phyloP scores from a whole-genome alignment of 1,140 invertebrate species.

The Rhizoglyphus robini region DNA sequence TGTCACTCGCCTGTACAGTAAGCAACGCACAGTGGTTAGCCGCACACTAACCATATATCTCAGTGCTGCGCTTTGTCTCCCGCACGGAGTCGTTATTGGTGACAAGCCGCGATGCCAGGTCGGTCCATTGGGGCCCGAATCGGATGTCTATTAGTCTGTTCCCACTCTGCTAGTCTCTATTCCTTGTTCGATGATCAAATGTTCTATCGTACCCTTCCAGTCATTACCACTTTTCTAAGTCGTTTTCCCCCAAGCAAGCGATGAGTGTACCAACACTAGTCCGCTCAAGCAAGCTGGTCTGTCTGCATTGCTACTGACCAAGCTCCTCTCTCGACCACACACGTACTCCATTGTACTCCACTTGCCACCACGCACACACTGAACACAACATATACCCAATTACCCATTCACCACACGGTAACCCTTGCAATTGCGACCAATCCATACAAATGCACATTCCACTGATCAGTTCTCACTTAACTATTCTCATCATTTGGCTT shows the following conservation, averaged over 20 bases:
- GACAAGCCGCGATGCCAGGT: too few species aligned
- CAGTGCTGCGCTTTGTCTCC: too few species aligned
- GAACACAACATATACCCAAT: not conserved
- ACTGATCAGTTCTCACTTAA: not conserved
- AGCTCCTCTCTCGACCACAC: not conserved
- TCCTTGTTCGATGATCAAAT: slow-evolving; percentile 5
- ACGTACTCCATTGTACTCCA: not conserved
- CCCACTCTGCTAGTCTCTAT: too few species aligned
- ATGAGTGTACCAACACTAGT: slow-evolving; percentile 17
- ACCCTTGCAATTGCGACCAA: not conserved
- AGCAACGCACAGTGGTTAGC: too few species aligned
- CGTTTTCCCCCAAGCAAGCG: not conserved
- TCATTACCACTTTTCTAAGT: slow-evolving; percentile 11
- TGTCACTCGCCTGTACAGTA: too few species aligned
- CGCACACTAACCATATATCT: too few species aligned
- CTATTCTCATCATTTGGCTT: not conserved
- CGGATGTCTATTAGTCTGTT: too few species aligned
- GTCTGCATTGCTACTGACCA: not conserved
- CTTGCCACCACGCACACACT: not conserved
- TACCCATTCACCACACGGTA: not conserved
- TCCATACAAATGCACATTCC: not conserved
- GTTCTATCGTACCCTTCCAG: not conserved
- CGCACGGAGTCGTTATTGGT: too few species aligned
- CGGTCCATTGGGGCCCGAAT: too few species aligned
- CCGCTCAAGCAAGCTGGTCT: not conserved